Evolutionary conservation across 2,113 vertebrate genomes (phyloP).

Genomic region (Ochotona princeps): DNA sequence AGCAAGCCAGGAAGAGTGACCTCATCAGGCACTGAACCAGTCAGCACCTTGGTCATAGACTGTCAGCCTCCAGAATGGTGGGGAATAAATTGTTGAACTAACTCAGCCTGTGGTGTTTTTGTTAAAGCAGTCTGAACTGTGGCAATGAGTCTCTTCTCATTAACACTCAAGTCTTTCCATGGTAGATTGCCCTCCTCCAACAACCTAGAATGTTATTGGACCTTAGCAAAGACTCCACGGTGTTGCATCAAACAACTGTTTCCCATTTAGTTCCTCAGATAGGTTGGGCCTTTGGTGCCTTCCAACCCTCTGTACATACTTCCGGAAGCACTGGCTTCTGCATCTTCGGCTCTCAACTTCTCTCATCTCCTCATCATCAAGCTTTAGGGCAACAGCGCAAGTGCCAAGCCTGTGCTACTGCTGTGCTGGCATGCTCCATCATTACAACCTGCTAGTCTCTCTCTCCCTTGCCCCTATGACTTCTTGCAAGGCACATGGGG

Average conservation of each 20-base stretch:
- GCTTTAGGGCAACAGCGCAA: background rate
- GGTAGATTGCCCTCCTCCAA: background rate
- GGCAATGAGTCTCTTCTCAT: background rate
- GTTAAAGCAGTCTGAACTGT: background rate
- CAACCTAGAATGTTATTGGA: background rate
- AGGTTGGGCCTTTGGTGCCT: background rate
- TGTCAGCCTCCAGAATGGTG: background rate
- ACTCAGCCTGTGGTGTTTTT: too few species aligned
- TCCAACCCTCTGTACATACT: background rate
- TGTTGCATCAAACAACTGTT: background rate
- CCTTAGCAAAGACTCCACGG: background rate
- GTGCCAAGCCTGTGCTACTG: background rate
- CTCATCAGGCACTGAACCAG: background rate
- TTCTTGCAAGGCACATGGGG: background rate
- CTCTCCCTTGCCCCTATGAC: too few species aligned
- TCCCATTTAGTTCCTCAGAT: background rate
- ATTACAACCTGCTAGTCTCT: background rate
- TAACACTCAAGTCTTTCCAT: background rate
- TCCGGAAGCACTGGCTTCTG: background rate
- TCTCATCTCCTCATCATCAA: background rate
- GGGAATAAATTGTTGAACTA: too few species aligned
- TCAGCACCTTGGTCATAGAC: background rate
- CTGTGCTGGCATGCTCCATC: background rate
- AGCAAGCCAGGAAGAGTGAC: background rate
- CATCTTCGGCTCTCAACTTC: background rate